Evolutionary conservation across 2,797 vertebrate species (phyloP).

Genomic region (Peromyscus aztecus): DNA sequence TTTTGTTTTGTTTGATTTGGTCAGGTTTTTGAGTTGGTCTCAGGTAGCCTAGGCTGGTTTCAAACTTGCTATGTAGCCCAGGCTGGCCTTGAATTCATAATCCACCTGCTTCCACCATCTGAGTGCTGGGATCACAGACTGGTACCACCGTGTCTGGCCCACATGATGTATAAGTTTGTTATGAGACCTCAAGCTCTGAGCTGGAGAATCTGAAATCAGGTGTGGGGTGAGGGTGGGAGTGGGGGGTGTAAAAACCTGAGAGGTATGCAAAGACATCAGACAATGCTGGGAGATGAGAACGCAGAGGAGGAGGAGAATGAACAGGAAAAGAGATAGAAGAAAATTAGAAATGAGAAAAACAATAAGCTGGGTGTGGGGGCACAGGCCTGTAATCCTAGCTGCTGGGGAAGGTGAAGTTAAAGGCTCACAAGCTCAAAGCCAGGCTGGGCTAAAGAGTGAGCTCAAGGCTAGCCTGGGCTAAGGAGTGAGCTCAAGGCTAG

Average conservation of each 20-base stretch:
- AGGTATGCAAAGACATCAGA: neutral
- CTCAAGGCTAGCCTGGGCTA: neutral
- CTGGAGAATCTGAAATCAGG: neutral
- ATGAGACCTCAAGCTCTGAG: neutral
- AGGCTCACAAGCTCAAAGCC: neutral
- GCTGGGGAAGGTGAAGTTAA: neutral
- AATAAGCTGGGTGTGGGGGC: neutral
- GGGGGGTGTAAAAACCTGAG: too few relatives aligned
- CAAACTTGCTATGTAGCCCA: neutral
- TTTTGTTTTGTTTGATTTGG: neutral
- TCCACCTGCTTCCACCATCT: neutral
- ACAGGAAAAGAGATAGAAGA: neutral
- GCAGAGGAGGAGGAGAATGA: neutral
- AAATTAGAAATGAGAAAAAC: neutral
- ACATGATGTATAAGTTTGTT: rapidly evolving
- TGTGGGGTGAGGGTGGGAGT: neutral
- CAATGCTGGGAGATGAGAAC: neutral
- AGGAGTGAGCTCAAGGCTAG: neutral
- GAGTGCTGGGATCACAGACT: neutral
- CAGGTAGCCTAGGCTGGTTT: neutral
- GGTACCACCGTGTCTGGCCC: neutral
- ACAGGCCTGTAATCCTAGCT: neutral
- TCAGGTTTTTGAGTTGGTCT: neutral
- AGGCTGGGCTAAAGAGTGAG: neutral
- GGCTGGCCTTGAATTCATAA: neutral